Percentiles rank a stretch among this genome's conserved stretches.
phyloP scores from a whole-genome alignment of 2,888 invertebrate species.

The Pedicia rivosa region DNA sequence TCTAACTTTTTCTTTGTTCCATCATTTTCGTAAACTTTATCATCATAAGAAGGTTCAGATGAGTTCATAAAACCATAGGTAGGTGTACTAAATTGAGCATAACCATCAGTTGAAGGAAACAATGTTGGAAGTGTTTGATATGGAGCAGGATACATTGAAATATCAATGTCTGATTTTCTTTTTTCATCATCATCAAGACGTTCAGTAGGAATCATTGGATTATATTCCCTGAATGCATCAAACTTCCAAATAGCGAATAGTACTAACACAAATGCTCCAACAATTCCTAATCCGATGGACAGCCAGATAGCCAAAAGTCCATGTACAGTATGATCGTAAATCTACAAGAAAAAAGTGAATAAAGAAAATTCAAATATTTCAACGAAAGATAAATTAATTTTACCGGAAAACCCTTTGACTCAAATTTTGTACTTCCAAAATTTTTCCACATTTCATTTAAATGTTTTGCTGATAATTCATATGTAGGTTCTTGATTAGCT shows the following conservation, averaged over 20 bases:
- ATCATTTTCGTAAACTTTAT: too few species aligned
- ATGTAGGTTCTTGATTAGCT: too few species aligned
- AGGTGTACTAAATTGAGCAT: not conserved
- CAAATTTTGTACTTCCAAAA: not conserved
- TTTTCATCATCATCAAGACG: not conserved
- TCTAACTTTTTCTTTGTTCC: too few species aligned
- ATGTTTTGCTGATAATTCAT: not conserved
- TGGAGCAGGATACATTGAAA: not conserved
- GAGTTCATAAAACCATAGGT: too few species aligned
- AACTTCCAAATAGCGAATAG: not conserved
- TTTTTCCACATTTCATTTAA: not conserved
- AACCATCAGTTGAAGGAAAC: not conserved
- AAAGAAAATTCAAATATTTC: too few species aligned
- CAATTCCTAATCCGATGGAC: not conserved
- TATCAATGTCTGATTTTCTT: not conserved
- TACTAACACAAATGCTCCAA: not conserved
- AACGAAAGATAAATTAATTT: too few species aligned
- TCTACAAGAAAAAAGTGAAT: not conserved
- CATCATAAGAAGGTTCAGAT: too few species aligned
- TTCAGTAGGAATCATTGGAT: not conserved
- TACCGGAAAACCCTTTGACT: not conserved
- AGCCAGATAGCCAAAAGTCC: not conserved
- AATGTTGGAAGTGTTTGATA: not conserved
- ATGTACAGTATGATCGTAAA: not conserved
- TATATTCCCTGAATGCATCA: not conserved